Conservation (phyloP, 2,888 invertebrate genomes). For the Ashinkailepas kermadecensis region DNA sequence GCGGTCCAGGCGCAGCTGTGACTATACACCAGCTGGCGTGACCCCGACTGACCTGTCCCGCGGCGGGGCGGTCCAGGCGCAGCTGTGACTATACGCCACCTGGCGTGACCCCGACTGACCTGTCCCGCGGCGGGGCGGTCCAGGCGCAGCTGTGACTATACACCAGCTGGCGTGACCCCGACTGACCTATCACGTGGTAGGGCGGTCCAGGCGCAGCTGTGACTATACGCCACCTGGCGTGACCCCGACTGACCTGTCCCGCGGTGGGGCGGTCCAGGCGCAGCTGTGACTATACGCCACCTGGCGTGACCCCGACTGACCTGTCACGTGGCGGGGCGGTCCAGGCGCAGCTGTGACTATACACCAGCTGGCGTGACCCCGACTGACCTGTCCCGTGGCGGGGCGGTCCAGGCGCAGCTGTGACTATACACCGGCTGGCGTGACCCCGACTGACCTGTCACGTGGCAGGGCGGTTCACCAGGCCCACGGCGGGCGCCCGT, state of each 20-base stretch:
- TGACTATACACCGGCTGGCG: too few species aligned
- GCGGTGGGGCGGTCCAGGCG: not conserved
- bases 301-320: conserved; percentile 30
- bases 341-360: conserved; percentile 57
- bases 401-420: too few species aligned
- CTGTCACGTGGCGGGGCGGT: conserved; percentile 48
- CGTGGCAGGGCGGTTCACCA: not conserved
- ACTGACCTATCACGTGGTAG: not conserved
- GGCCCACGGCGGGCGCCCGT: not conserved
- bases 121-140: conserved; percentile 49
- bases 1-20: too few species aligned
- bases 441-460: too few species aligned
- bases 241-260: too few species aligned
- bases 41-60: too few species aligned
- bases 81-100: not conserved
- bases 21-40: too few species aligned
- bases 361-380: too few species aligned
- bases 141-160: conserved; percentile 57
- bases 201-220: too few species aligned
- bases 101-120: conserved; percentile 33
- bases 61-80: not conserved
- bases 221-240: too few species aligned
- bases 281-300: not conserved
- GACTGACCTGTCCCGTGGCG: not conserved
- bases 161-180: too few species aligned